These are phyloP conservation scores for Mya arenaria DNA, from an alignment of 1,140 invertebrate genomes.

Conservation along the genomic window DNA sequence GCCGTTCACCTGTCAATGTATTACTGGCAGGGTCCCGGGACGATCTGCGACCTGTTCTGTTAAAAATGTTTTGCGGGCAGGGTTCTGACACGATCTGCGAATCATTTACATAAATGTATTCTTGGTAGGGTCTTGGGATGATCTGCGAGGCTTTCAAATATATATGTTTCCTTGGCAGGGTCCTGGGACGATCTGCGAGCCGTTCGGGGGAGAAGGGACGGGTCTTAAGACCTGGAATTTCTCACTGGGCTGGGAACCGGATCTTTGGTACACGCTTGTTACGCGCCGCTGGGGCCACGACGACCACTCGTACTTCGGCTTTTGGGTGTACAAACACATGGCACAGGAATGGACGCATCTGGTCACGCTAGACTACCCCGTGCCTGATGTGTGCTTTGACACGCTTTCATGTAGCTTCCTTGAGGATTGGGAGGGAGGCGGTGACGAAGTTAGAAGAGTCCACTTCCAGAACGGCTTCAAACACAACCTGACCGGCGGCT, in stretches of 20 bases:
- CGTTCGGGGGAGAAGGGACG: constrained; percentile 60
- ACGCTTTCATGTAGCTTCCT: constrained; percentile 54
- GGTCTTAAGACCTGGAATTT: constrained; percentile 67
- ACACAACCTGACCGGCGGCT: constrained; percentile 33
- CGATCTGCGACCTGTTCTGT: no score
- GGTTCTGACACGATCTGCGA: no score
- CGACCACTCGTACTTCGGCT: constrained; percentile 60
- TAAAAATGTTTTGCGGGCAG: no score
- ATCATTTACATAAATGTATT: no score
- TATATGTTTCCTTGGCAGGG: constrained; percentile 26
- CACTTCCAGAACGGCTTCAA: constrained; percentile 61
- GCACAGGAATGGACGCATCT: constrained; percentile 57
- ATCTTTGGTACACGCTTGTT: constrained; percentile 63
- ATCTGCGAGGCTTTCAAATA: no score
- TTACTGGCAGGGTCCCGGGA: no score
- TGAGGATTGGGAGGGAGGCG: constrained; percentile 62
- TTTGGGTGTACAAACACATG: constrained; percentile 60
- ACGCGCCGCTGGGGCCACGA: constrained; percentile 56
- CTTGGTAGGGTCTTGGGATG: no score
- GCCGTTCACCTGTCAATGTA: no score
- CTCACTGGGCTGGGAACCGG: constrained; percentile 59
- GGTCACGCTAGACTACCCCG: constrained; percentile 62
- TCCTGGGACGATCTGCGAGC: constrained; percentile 53
- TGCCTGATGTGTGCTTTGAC: constrained; percentile 48
- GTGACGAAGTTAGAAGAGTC: constrained; percentile 54